phyloP scores from a whole-genome alignment of 2,113 vertebrate genomes.

The Stigmatopora nigra region DNA sequence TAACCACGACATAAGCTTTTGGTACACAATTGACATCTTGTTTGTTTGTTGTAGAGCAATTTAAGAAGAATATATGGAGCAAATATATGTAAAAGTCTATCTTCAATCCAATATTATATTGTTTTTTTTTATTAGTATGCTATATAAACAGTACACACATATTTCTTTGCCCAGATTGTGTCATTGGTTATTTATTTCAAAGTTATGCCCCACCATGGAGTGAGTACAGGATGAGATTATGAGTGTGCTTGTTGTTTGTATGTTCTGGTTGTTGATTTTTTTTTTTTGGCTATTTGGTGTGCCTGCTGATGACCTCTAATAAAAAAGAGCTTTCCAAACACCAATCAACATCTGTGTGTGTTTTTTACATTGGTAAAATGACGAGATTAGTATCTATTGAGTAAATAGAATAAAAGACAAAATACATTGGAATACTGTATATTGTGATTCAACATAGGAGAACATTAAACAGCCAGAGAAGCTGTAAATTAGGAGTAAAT shows the following conservation, averaged over 20 bases:
- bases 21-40: conserved; percentile 65
- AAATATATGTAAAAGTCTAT: conserved; percentile 68
- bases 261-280: conserved; percentile 35
- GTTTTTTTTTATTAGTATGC: conserved; percentile 36
- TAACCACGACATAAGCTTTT: conserved; percentile 52
- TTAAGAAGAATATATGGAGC: conserved; percentile 66
- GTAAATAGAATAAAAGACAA: background rate
- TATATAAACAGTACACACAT: conserved; percentile 59
- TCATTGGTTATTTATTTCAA: conserved; percentile 70
- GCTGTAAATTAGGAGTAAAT: too few species aligned
- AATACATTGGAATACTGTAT: background rate
- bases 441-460: too few species aligned
- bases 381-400: background rate
- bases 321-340: conserved; percentile 61
- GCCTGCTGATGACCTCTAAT: conserved; percentile 63
- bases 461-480: too few species aligned
- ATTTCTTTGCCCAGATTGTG: conserved; percentile 54
- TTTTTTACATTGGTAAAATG: background rate
- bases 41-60: conserved; percentile 68
- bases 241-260: background rate
- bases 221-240: background rate
- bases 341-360: background rate
- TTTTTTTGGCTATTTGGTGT: conserved; percentile 49
- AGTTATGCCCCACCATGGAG: conserved; percentile 22
- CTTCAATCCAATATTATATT: conserved; percentile 35